A percentile compares a stretch with the other conserved stretches of the same genome.
These are phyloP conservation scores for Argynnis bischoffii DNA, from an alignment of 2,888 invertebrate species.

Conservation along the genomic window DNA sequence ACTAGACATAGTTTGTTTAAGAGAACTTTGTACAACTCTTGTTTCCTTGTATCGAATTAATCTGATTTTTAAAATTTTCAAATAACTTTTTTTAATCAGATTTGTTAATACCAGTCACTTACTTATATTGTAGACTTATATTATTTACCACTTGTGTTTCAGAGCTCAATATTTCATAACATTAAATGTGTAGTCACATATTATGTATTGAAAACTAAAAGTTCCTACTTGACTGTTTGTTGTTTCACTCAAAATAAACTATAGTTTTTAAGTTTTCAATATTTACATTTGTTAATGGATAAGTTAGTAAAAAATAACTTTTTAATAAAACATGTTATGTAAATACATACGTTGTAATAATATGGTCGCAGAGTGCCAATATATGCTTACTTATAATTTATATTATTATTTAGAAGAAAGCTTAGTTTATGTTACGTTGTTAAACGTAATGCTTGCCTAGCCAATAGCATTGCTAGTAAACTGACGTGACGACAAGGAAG, in stretches of 20 bases:
- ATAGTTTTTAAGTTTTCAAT: no score
- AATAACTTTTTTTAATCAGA: slow-evolving; percentile 12
- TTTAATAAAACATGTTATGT: not conserved
- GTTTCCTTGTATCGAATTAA: slow-evolving; percentile 56
- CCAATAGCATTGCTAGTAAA: not conserved
- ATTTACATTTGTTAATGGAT: no score
- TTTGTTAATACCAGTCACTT: not conserved
- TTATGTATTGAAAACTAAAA: no score
- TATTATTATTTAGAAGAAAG: not conserved
- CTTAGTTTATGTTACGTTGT: not conserved
- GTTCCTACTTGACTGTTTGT: no score
- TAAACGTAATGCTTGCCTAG: not conserved
- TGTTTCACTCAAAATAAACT: no score
- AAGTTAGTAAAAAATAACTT: not conserved
- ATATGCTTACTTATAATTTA: not conserved
- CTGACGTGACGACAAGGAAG: not conserved
- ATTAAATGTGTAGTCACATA: no score
- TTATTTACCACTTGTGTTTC: no score
- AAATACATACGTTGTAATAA: not conserved
- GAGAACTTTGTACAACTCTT: slow-evolving; percentile 45
- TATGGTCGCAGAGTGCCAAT: not conserved
- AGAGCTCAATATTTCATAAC: no score
- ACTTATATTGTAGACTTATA: not conserved
- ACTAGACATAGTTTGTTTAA: slow-evolving; percentile 18
- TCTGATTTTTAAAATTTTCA: slow-evolving; percentile 56